Percentiles rank a stretch among this genome's conserved stretches.
Conservation (phyloP, 2,888 invertebrate species). For the Calliopum simillimum region DNA sequence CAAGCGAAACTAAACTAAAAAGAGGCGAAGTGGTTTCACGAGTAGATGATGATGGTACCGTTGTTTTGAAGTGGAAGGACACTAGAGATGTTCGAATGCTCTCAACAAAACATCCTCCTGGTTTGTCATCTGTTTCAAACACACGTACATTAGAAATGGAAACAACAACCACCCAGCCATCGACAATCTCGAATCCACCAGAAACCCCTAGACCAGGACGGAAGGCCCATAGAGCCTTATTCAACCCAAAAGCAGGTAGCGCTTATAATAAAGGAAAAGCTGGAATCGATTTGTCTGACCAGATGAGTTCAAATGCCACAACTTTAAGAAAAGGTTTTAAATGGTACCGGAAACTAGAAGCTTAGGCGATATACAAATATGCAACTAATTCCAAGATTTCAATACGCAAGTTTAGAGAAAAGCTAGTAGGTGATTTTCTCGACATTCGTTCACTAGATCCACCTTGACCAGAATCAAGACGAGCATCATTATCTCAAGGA, state of each 20-base stretch:
- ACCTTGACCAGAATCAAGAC: not conserved
- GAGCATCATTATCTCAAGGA: not conserved
- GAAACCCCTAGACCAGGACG: constrained; percentile 1
- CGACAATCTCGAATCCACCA: not conserved
- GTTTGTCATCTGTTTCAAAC: not conserved
- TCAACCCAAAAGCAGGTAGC: constrained; percentile 4
- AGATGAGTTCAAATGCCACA: constrained; percentile 53
- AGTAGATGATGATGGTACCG: constrained; percentile 53
- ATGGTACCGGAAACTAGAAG: constrained; percentile 31
- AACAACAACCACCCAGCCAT: not conserved
- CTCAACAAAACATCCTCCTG: constrained; percentile 54
- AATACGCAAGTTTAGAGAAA: not conserved
- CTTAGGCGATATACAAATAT: not conserved
- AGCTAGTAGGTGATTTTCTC: not conserved
- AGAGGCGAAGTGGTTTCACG: constrained; percentile 45
- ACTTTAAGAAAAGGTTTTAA: constrained; percentile 49
- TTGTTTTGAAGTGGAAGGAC: constrained; percentile 53
- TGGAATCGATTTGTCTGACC: constrained; percentile 54
- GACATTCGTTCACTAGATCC: not conserved
- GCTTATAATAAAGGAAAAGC: constrained; percentile 54
- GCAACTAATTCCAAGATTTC: not conserved
- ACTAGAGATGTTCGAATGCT: constrained; percentile 51
- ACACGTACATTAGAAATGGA: not conserved
- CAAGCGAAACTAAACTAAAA: not conserved
- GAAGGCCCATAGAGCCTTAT: not conserved